These are phyloP conservation scores for Cyphomyrus plagiostoma DNA, from an alignment of 2,113 vertebrate genomes.

Conservation along the genomic window DNA sequence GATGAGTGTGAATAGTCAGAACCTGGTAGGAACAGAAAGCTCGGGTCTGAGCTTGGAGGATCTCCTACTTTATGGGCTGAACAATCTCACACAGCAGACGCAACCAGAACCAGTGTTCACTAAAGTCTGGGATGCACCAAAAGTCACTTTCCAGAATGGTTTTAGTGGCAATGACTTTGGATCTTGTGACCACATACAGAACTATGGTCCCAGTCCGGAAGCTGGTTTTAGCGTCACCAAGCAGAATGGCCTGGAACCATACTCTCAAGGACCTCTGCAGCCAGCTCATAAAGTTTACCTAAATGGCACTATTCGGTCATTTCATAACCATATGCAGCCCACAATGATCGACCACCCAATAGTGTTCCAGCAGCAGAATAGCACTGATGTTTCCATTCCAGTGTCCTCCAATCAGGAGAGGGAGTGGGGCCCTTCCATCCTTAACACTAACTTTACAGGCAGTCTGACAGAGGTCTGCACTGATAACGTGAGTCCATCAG, in stretches of 20 bases:
- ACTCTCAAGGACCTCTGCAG: not conserved
- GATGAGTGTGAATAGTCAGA: not conserved
- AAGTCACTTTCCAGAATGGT: slow-evolving; percentile 28
- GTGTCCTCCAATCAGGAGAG: not conserved
- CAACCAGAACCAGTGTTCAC: slow-evolving; percentile 51
- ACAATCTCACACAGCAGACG: slow-evolving; percentile 34
- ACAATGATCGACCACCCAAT: not conserved
- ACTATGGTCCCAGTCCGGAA: not conserved
- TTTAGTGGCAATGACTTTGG: not conserved
- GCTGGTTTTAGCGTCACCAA: not conserved
- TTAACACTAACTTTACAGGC: slow-evolving; percentile 32
- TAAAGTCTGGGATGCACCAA: slow-evolving; percentile 38
- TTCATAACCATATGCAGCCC: not conserved
- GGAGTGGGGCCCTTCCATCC: slow-evolving; percentile 33
- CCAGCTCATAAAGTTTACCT: slow-evolving; percentile 14
- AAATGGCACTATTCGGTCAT: not conserved
- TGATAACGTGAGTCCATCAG: slow-evolving; percentile 17
- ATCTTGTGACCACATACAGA: slow-evolving; percentile 27
- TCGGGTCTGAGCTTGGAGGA: slow-evolving; percentile 19
- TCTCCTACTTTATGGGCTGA: slow-evolving; percentile 15
- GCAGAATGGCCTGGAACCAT: not conserved
- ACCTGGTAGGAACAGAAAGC: not conserved
- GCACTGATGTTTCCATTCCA: not conserved
- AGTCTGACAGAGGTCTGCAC: not conserved
- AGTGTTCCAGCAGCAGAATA: slow-evolving; percentile 18